A percentile compares a stretch with the other conserved stretches of the same genome.
These are phyloP conservation scores for Erebia ligea DNA, from an alignment of 2,888 invertebrate species.

Conservation along the genomic window DNA sequence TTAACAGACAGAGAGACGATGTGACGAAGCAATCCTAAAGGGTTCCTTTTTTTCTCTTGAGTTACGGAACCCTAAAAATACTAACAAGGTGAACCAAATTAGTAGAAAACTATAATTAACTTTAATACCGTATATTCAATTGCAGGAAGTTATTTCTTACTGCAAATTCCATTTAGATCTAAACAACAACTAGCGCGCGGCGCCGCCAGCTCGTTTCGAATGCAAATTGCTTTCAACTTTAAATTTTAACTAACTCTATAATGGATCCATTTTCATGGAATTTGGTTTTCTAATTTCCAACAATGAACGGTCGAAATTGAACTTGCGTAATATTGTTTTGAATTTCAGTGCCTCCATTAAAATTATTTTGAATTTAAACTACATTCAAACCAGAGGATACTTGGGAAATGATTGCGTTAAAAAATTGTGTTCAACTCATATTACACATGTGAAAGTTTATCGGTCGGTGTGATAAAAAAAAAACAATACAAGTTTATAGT, in stretches of 20 bases:
- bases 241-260: slow-evolving; percentile 32
- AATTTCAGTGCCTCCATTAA: slow-evolving; percentile 2
- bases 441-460: no score
- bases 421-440: no score
- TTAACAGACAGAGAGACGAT: no score
- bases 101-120: background rate
- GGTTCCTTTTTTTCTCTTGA: no score
- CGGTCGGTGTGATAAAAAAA: no score
- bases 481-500: no score
- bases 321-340: slow-evolving; percentile 13
- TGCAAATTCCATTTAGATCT: slow-evolving; percentile 27
- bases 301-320: slow-evolving; percentile 15
- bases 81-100: background rate
- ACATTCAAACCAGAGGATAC: background rate
- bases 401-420: no score
- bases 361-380: background rate
- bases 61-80: no score
- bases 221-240: slow-evolving; percentile 34
- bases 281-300: slow-evolving; percentile 23
- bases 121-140: slow-evolving; percentile 11
- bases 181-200: slow-evolving; percentile 21
- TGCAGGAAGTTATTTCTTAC: slow-evolving; percentile 19
- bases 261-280: slow-evolving; percentile 32
- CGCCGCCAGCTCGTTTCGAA: slow-evolving; percentile 21
- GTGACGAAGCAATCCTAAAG: no score